These are phyloP conservation scores for Miniopterus natalensis DNA, from an alignment of 2,113 vertebrate species.

Conservation along the genomic window DNA sequence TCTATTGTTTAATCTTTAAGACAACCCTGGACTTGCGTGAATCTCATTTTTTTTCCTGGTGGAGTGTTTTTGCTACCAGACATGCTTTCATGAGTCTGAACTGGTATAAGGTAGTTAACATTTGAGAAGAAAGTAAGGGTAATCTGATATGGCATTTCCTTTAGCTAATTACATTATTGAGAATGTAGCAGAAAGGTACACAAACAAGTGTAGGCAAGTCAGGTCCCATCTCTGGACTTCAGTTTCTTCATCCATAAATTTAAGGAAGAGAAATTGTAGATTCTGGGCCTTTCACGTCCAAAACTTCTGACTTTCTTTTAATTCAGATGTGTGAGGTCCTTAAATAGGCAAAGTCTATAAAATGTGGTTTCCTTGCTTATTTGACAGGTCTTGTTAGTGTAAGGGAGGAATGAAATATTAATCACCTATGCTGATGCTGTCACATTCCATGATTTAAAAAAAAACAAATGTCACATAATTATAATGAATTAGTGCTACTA, in stretches of 20 bases:
- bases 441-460: conserved; percentile 10
- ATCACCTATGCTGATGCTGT: neutral
- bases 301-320: neutral
- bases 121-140: conserved; percentile 39
- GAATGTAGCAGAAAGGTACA: conserved; percentile 29
- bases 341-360: conserved; percentile 29
- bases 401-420: conserved; percentile 33
- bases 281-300: neutral
- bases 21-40: neutral
- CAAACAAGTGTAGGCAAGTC: neutral
- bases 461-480: neutral
- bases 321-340: neutral
- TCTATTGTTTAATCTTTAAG: conserved; percentile 47
- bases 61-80: neutral
- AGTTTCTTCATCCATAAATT: conserved; percentile 62
- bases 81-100: conserved; percentile 33
- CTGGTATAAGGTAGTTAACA: conserved; percentile 36
- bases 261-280: neutral
- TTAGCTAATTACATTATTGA: conserved; percentile 17
- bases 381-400: conserved; percentile 36
- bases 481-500: neutral
- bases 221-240: neutral
- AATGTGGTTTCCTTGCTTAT: conserved; percentile 24
- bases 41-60: conserved; percentile 44
- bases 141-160: conserved; percentile 55